Evolutionary conservation across 2,888 invertebrate species (phyloP).

Genomic region (Clivina fossor): DNA sequence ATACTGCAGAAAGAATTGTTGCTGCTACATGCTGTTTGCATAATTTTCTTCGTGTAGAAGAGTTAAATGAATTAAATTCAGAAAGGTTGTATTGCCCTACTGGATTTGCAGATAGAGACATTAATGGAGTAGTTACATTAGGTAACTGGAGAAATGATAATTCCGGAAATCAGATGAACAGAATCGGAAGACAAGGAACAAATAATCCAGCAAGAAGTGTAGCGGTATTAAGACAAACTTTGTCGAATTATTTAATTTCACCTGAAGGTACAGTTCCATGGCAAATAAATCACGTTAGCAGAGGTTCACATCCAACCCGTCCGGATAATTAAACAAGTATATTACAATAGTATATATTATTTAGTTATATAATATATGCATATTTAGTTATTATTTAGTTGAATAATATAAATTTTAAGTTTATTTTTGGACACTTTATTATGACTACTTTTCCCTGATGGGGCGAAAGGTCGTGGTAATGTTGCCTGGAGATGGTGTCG

Average conservation of each 20-base stretch:
- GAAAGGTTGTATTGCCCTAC: conserved; percentile 1
- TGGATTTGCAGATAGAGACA: neutral
- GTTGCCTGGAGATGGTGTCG: too few relatives aligned
- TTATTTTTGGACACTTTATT: too few relatives aligned
- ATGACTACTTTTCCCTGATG: too few relatives aligned
- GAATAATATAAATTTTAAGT: too few relatives aligned
- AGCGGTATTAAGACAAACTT: neutral
- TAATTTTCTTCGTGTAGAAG: conserved; percentile 19
- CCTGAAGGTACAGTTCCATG: neutral
- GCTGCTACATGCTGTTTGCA: conserved; percentile 27
- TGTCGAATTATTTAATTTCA: neutral
- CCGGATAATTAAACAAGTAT: too few relatives aligned
- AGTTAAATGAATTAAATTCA: neutral
- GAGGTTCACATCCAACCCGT: neutral
- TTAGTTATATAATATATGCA: too few relatives aligned
- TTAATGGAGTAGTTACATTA: neutral
- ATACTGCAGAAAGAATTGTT: conserved; percentile 20
- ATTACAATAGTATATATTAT: too few relatives aligned
- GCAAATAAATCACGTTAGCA: neutral
- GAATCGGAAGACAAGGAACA: neutral
- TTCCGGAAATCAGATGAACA: neutral
- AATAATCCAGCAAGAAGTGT: neutral
- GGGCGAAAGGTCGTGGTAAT: too few relatives aligned
- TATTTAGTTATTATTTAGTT: too few relatives aligned
- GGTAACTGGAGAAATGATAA: conserved; percentile 3